Evolutionary conservation across 2,888 invertebrate genomes (phyloP).

Genomic region (Polyploca ridens): DNA sequence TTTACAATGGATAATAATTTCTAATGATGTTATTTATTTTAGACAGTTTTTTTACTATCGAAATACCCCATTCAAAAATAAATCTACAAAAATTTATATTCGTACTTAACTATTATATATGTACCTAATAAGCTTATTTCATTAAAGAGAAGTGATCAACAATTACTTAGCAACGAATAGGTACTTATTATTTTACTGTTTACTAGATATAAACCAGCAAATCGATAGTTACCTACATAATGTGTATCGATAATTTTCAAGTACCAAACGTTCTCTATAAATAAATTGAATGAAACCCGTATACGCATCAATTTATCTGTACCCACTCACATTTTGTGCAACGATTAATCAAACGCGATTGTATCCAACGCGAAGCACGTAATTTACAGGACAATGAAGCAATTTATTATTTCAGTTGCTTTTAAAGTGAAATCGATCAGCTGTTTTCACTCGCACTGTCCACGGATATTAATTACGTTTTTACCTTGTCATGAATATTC

Average conservation of each 20-base stretch:
- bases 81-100: no score
- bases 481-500: background rate
- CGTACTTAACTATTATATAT: no score
- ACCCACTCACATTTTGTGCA: slow-evolving; percentile 13
- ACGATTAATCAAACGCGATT: slow-evolving; percentile 20
- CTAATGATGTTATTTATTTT: no score
- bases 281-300: background rate
- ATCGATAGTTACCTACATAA: no score
- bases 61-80: no score
- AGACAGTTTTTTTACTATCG: no score
- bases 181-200: no score
- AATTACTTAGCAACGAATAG: no score
- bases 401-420: slow-evolving; percentile 11
- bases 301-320: slow-evolving; percentile 7
- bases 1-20: no score
- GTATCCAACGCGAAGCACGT: slow-evolving; percentile 11
- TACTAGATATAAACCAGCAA: no score
- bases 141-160: no score
- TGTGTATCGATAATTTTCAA: background rate
- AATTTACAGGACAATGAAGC: slow-evolving; percentile 11
- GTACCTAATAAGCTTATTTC: no score
- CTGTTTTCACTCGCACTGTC: slow-evolving; percentile 12
- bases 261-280: background rate
- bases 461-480: background rate
- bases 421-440: slow-evolving; percentile 14